Percentiles rank a stretch among this genome's conserved stretches.
Evolutionary conservation across 1,140 invertebrate genomes (phyloP).

Genomic region (Mesaphorura yosii): DNA sequence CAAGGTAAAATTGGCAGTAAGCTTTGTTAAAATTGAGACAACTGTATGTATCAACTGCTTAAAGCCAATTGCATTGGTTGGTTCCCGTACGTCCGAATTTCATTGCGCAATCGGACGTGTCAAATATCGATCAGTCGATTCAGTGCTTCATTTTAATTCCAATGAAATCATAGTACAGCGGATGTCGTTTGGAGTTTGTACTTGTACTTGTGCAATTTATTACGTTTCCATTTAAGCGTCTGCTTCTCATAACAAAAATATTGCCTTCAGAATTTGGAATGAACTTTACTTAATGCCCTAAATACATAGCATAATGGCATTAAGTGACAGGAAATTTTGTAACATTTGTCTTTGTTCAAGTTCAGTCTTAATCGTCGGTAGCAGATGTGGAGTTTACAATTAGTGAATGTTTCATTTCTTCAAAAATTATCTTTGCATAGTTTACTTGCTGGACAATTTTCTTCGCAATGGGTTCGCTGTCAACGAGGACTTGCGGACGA

Average conservation of each 20-base stretch:
- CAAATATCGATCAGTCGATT: too few species aligned
- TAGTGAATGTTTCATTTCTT: conserved; percentile 55
- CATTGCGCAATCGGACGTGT: too few species aligned
- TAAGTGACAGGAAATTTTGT: too few species aligned
- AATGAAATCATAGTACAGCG: too few species aligned
- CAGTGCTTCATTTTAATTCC: too few species aligned
- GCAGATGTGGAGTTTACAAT: conserved; percentile 7
- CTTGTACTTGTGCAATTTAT: neutral
- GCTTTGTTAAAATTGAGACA: too few species aligned
- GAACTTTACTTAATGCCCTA: neutral
- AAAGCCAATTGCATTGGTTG: too few species aligned
- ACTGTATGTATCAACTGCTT: too few species aligned
- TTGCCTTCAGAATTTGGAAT: neutral
- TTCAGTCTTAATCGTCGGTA: neutral
- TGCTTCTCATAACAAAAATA: neutral
- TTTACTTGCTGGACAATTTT: conserved; percentile 66
- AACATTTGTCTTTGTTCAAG: too few species aligned
- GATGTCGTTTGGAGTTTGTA: neutral
- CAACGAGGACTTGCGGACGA: conserved; percentile 69
- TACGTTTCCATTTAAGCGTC: neutral
- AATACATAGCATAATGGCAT: too few species aligned
- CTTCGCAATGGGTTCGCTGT: conserved; percentile 61
- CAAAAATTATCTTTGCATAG: conserved; percentile 73
- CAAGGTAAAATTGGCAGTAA: too few species aligned
- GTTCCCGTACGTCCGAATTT: too few species aligned